These are phyloP conservation scores for Cheiracanthium punctorium DNA, from an alignment of 2,888 invertebrate species.

Conservation along the genomic window DNA sequence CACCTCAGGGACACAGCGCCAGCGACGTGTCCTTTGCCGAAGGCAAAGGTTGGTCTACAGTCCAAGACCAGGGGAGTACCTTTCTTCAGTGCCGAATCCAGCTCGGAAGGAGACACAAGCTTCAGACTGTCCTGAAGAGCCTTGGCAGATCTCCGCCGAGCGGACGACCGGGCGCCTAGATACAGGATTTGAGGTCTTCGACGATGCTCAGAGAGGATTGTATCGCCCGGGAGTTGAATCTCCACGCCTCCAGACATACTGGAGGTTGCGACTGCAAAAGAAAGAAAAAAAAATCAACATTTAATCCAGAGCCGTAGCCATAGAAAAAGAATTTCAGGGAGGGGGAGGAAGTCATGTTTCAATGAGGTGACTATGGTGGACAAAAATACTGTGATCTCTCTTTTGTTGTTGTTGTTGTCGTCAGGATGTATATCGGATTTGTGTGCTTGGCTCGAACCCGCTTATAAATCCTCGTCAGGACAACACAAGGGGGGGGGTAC, in stretches of 20 bases:
- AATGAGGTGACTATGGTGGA: no score
- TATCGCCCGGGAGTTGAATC: constrained; percentile 55
- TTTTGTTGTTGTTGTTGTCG: no score
- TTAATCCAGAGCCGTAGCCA: no score
- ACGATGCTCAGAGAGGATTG: constrained; percentile 47
- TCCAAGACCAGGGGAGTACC: constrained; percentile 78
- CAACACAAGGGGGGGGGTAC: no score
- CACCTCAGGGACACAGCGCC: constrained; percentile 84
- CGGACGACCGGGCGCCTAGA: not conserved
- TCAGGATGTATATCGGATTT: no score
- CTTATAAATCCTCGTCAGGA: no score
- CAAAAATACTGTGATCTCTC: no score
- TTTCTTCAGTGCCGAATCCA: constrained; percentile 30
- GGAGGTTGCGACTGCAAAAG: constrained; percentile 38
- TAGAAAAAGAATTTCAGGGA: not conserved
- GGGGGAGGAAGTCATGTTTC: not conserved
- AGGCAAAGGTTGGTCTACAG: constrained; percentile 83
- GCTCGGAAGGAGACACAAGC: constrained; percentile 52
- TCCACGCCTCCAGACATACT: constrained; percentile 67
- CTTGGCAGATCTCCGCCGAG: not conserved
- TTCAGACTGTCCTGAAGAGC: constrained; percentile 11
- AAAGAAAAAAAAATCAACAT: not conserved
- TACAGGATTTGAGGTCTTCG: constrained; percentile 51
- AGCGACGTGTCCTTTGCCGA: constrained; percentile 82
- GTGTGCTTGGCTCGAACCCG: no score